phyloP scores from a whole-genome alignment of 2,797 vertebrate genomes.

The Decapterus maruadsi region DNA sequence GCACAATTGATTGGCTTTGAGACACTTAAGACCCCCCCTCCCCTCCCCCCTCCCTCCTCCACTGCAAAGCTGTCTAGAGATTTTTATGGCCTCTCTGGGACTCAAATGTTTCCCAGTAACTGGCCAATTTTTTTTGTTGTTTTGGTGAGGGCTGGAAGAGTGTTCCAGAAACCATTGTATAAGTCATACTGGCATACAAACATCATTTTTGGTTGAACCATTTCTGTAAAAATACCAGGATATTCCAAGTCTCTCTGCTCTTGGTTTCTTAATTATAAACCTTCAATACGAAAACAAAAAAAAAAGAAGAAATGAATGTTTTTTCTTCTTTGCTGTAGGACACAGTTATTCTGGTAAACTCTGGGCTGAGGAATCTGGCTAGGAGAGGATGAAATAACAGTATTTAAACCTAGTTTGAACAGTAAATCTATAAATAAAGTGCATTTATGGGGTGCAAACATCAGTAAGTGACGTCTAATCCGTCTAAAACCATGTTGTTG shows the following conservation, averaged over 20 bases:
- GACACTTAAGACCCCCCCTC: not conserved
- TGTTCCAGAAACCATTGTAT: conserved; percentile 3
- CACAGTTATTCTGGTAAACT: conserved; percentile 16
- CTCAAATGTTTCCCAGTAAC: not conserved
- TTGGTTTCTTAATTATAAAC: conserved; percentile 6
- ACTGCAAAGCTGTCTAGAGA: not conserved
- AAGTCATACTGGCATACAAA: not conserved
- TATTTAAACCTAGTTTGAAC: conserved; percentile 1
- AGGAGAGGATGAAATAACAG: not conserved
- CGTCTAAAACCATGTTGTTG: not conserved
- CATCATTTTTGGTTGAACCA: not conserved
- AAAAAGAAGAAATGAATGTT: not conserved
- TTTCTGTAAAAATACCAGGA: not conserved
- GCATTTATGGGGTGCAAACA: not conserved
- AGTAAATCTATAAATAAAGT: conserved; percentile 16
- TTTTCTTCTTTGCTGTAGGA: not conserved
- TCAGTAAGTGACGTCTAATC: not conserved
- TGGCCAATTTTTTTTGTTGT: conserved; percentile 1
- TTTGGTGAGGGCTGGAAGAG: not conserved
- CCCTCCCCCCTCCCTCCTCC: no score
- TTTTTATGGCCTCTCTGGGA: not conserved
- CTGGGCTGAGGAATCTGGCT: not conserved
- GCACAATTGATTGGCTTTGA: not conserved
- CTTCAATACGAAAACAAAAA: not conserved
- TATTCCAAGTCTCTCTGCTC: not conserved